Percentiles rank a stretch among this genome's conserved stretches.
These are phyloP conservation scores for Phoronis australis DNA, from an alignment of 2,888 invertebrate genomes.

Conservation along the genomic window DNA sequence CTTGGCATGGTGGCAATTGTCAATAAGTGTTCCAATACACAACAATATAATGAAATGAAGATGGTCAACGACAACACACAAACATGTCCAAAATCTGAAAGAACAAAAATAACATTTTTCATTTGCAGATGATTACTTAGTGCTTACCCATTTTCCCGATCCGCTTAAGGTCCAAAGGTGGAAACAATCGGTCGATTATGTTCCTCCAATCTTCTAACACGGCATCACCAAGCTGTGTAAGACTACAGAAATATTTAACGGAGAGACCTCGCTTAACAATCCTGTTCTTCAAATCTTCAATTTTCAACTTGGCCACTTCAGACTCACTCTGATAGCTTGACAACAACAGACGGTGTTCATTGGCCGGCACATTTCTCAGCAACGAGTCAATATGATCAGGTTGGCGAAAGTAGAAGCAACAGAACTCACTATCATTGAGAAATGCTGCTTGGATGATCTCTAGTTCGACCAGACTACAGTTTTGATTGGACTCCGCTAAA, in stretches of 20 bases:
- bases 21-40: too few species aligned
- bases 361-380: constrained; percentile 10
- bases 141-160: background rate
- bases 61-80: background rate
- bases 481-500: constrained; percentile 32
- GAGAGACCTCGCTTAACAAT: constrained; percentile 46
- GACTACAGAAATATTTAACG: constrained; percentile 42
- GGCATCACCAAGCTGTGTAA: constrained; percentile 35
- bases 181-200: constrained; percentile 37
- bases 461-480: constrained; percentile 42
- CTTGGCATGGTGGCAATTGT: too few species aligned
- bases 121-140: background rate
- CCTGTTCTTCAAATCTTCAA: constrained; percentile 40
- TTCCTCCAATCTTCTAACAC: constrained; percentile 42
- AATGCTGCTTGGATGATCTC: constrained; percentile 43
- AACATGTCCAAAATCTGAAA: constrained; percentile 18
- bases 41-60: too few species aligned
- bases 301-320: constrained; percentile 32
- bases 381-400: constrained; percentile 15
- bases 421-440: constrained; percentile 28
- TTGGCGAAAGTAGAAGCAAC: constrained; percentile 45
- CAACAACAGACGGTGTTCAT: constrained; percentile 12
- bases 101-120: background rate
- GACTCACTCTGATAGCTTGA: constrained; percentile 23
- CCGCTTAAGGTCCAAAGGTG: constrained; percentile 25